These are phyloP conservation scores for Amphimallon solstitiale DNA, from an alignment of 2,888 invertebrate genomes.

Conservation along the genomic window DNA sequence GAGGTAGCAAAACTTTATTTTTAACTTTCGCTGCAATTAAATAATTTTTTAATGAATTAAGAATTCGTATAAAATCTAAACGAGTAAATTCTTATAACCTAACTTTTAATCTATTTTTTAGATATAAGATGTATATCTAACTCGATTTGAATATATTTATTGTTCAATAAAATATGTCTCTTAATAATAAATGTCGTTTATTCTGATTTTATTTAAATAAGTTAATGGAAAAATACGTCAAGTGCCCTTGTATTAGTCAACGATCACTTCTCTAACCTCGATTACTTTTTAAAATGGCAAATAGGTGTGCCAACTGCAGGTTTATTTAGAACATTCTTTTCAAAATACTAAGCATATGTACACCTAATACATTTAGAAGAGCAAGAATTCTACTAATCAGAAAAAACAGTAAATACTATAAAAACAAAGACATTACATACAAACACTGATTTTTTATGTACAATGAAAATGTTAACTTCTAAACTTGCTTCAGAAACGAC, in stretches of 20 bases:
- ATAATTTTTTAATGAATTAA: too few species aligned
- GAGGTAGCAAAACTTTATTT: too few species aligned
- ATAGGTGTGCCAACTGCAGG: conserved; percentile 24
- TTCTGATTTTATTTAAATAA: neutral
- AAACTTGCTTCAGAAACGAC: too few species aligned
- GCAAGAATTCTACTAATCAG: neutral
- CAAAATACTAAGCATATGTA: conserved; percentile 7
- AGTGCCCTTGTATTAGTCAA: conserved; percentile 26
- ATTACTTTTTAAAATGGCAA: conserved; percentile 19
- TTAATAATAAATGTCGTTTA: neutral
- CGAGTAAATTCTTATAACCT: too few species aligned
- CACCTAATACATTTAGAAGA: conserved; percentile 10
- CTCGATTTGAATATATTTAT: too few species aligned
- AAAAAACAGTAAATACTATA: neutral
- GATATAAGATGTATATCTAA: too few species aligned
- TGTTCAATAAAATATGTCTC: neutral
- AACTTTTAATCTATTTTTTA: too few species aligned
- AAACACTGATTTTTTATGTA: neutral
- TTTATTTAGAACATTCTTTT: conserved; percentile 28
- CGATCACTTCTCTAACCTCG: conserved; percentile 25
- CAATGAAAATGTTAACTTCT: too few species aligned
- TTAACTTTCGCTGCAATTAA: too few species aligned
- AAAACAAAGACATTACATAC: conserved; percentile 7
- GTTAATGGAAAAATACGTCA: conserved; percentile 4
- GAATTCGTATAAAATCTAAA: too few species aligned